Percentiles rank a stretch among this genome's conserved stretches.
Conservation (phyloP, 2,797 vertebrate genomes). For the Rhinichthys osculus region DNA sequence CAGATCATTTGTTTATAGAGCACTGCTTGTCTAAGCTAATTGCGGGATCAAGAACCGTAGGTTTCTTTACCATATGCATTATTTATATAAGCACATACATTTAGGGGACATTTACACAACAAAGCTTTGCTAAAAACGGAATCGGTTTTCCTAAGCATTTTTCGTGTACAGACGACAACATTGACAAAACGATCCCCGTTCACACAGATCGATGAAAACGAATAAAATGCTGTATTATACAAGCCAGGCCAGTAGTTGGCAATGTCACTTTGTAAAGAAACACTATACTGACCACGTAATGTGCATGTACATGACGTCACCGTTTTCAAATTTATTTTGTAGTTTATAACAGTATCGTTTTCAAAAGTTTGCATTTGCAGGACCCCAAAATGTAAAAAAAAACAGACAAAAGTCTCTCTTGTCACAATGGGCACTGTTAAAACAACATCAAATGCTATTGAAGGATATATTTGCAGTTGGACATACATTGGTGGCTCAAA, state of each 20-base stretch:
- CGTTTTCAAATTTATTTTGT: too few relatives aligned
- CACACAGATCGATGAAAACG: neutral
- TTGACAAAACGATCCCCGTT: neutral
- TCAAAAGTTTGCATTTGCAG: too few relatives aligned
- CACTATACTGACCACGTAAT: too few relatives aligned
- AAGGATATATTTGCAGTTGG: neutral
- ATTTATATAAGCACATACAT: neutral
- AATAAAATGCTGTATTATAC: neutral
- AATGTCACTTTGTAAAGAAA: neutral
- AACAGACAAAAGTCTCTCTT: neutral
- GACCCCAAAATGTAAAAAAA: too few relatives aligned
- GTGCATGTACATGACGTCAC: too few relatives aligned
- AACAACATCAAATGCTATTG: neutral
- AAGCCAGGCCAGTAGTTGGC: neutral
- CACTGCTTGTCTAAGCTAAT: slow-evolving; percentile 19
- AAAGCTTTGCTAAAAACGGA: neutral
- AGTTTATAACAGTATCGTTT: too few relatives aligned
- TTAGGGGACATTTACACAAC: neutral
- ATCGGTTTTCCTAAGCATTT: neutral
- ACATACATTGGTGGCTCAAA: neutral
- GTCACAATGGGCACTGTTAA: too few relatives aligned
- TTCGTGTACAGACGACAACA: neutral
- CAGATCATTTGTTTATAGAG: neutral
- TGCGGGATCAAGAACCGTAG: neutral
- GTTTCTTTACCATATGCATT: neutral